Percentiles rank a stretch among this genome's conserved stretches.
Conservation (phyloP, 2,113 vertebrate species). For the Cranoglanis bouderius region DNA sequence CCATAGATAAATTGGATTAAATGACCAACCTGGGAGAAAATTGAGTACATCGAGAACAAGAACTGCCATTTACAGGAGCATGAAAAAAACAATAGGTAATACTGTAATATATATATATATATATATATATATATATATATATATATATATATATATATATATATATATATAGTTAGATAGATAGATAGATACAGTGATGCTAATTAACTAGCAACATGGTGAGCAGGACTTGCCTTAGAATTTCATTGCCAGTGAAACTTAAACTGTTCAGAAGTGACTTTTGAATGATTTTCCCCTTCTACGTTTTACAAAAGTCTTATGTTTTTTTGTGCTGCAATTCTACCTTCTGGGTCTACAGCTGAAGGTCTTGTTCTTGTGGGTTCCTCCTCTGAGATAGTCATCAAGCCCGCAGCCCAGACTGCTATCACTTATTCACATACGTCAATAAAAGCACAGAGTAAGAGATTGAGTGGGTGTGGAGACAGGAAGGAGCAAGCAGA, state of each 20-base stretch:
- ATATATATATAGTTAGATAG: too few species aligned
- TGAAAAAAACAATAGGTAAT: neutral
- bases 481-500: slow-evolving; percentile 37
- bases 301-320: neutral
- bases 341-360: neutral
- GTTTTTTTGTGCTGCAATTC: neutral
- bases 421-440: slow-evolving; percentile 91
- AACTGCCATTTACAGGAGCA: neutral
- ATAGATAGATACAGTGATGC: neutral
- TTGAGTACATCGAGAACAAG: neutral
- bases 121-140: too few species aligned
- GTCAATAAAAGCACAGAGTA: slow-evolving; percentile 79
- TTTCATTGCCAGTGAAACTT: neutral
- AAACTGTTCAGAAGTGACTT: neutral
- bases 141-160: too few species aligned
- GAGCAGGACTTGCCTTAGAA: neutral
- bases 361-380: slow-evolving; percentile 25
- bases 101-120: too few species aligned
- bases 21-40: neutral
- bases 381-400: slow-evolving; percentile 83
- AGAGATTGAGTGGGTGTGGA: slow-evolving; percentile 45
- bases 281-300: neutral
- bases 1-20: neutral
- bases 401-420: slow-evolving; percentile 83
- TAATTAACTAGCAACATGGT: neutral